Percentiles rank a stretch among this genome's conserved stretches.
Conservation (phyloP, 2,797 vertebrate species). For the Acomys russatus region DNA sequence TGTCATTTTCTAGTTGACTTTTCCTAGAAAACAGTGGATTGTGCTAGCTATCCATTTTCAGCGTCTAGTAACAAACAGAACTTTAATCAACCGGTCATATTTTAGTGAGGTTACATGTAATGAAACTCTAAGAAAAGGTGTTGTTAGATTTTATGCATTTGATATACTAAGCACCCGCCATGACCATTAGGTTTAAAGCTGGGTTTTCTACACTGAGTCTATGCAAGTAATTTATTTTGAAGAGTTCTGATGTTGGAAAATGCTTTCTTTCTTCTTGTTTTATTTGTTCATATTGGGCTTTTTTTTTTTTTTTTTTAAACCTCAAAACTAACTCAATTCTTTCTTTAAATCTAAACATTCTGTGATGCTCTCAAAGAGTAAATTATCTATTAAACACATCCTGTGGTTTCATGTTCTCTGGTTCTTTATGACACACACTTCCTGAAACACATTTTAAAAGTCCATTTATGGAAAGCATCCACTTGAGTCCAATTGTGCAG, state of each 20-base stretch:
- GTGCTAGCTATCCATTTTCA: not conserved
- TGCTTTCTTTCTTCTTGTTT: not conserved
- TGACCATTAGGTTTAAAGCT: not conserved
- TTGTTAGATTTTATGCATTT: not conserved
- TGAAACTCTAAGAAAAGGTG: not conserved
- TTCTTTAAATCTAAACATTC: not conserved
- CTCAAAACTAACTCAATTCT: slow-evolving; percentile 28
- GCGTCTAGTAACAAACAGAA: not conserved
- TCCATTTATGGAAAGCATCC: not conserved
- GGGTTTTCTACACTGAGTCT: not conserved
- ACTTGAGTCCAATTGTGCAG: not conserved
- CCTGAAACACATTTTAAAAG: not conserved
- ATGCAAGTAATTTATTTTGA: not conserved
- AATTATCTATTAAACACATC: not conserved
- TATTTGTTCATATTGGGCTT: not conserved
- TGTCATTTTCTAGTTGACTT: not conserved
- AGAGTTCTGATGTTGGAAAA: not conserved
- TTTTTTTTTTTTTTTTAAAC: too few relatives aligned
- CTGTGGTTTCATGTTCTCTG: not conserved
- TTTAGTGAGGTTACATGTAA: not conserved
- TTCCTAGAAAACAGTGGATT: not conserved
- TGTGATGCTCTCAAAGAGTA: not conserved
- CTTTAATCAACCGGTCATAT: not conserved
- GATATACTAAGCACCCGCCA: not conserved
- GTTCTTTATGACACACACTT: not conserved